Base-by-base conservation (phyloP, 2,113 vertebrate species). In the Bubo blakistoni region DNA sequence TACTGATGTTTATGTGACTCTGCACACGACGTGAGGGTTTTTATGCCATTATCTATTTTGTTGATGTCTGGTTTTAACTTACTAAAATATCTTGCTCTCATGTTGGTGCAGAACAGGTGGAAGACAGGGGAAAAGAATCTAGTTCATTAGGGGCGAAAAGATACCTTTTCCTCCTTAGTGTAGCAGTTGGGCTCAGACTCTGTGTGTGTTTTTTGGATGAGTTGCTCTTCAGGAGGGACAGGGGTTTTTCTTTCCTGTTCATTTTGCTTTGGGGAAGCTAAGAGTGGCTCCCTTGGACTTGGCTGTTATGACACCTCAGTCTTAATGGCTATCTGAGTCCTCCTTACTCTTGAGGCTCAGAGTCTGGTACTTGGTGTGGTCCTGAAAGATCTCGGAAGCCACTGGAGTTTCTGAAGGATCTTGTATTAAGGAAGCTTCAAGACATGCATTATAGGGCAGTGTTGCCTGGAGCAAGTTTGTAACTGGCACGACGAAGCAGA, bases 11-110 rank as follows among this genome's bases (percentile, higher is more conserved):
- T 44, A 7, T 32, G 18, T 49, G 34, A 57, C n/a, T 47, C 29
- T 42, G 26, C 9, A 6, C 0, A 0, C 13, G 32, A 38, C 34
- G 5, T 46, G n/a, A 30, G 26, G 19, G 4, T 3, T 34, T 78
- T 82, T 58, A 47, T 38, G 12, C 29, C 49, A 26, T 13, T 52
- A 19, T 61, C 32, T 57, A 12, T n/a, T 71, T 36, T 57, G 11
- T 38, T 77, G 18, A 42, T 25, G 7, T 70, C 76, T 81, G 11
- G 12, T 3, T 78, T 95, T 83, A 27, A 62, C 26, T 80, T 76
- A 25, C 1, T 46, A 44, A 91, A 72, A n/a, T 65, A n/a, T 29
- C 29, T 77, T 54, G 27, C 2, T 8, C 7, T 85, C 12, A 0
- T 10, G 7, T 62, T 76, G 42, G 20, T 70, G 26, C 16, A 62